A percentile compares a stretch with the other conserved stretches of the same genome.
These are phyloP conservation scores for Shargacucullia verbasci DNA, from an alignment of 2,888 invertebrate genomes.

Conservation along the genomic window DNA sequence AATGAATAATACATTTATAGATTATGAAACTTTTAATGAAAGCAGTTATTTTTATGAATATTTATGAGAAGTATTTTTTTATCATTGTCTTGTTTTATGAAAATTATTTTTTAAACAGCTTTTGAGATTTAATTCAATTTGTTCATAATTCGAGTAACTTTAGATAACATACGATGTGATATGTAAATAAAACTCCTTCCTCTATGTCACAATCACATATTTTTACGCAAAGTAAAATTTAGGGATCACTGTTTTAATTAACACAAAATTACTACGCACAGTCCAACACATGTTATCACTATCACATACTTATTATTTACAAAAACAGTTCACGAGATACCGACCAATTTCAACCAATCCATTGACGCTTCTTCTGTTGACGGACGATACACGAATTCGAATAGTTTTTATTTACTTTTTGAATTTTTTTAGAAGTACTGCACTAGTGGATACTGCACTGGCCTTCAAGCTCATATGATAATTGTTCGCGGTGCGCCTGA, in stretches of 20 bases:
- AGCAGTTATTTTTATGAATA: too few species aligned
- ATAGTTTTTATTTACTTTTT: conserved; percentile 55
- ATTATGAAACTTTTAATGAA: too few species aligned
- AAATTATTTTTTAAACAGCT: too few species aligned
- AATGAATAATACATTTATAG: too few species aligned
- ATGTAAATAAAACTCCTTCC: too few species aligned
- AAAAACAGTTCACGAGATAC: conserved; percentile 68
- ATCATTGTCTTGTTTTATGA: too few species aligned
- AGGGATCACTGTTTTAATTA: conserved; percentile 23
- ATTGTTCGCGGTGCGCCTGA: conserved; percentile 77
- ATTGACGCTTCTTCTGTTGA: conserved; percentile 74
- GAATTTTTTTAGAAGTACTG: conserved; percentile 57
- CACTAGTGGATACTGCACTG: conserved; percentile 78
- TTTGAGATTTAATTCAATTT: too few species aligned
- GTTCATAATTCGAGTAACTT: not conserved
- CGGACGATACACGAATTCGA: conserved; percentile 45
- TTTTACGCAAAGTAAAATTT: not conserved
- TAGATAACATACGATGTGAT: too few species aligned
- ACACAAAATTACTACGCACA: conserved; percentile 50
- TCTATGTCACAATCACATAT: too few species aligned
- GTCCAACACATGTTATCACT: conserved; percentile 57
- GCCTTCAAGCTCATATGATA: conserved; percentile 85
- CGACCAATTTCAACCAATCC: conserved; percentile 89
- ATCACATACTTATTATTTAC: conserved; percentile 57
- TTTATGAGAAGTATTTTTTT: too few species aligned